These are phyloP conservation scores for Cantharis rustica DNA, from an alignment of 2,888 invertebrate genomes.

Conservation along the genomic window DNA sequence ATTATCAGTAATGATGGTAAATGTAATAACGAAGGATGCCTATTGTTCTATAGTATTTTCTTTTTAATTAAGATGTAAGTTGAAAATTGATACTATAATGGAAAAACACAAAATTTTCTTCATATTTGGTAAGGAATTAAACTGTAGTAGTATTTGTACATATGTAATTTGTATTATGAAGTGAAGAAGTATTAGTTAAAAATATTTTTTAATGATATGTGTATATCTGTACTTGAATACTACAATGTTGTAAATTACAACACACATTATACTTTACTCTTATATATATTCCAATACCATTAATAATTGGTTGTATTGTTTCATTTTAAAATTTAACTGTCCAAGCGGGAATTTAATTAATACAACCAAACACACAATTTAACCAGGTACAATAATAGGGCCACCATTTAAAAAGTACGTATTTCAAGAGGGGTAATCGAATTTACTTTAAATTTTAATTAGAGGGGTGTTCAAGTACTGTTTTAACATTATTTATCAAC, in stretches of 20 bases:
- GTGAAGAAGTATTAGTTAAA: background rate
- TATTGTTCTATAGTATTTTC: too few species aligned
- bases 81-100: too few species aligned
- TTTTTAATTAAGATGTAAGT: too few species aligned
- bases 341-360: background rate
- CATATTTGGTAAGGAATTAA: too few species aligned
- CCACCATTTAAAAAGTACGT: background rate
- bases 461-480: background rate
- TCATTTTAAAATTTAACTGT: background rate
- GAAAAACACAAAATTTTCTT: too few species aligned
- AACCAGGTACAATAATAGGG: background rate
- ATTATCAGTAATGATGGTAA: too few species aligned
- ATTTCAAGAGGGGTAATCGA: background rate
- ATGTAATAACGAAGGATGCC: too few species aligned
- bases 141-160: too few species aligned
- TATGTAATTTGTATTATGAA: background rate
- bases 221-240: background rate
- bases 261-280: background rate
- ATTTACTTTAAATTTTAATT: conserved; percentile 2
- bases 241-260: background rate
- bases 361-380: background rate
- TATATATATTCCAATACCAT: background rate
- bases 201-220: background rate
- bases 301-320: background rate
- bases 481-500: conserved; percentile 1